Evolutionary conservation across 1,140 invertebrate species (phyloP).

Genomic region (Lasaia peninsularis): DNA sequence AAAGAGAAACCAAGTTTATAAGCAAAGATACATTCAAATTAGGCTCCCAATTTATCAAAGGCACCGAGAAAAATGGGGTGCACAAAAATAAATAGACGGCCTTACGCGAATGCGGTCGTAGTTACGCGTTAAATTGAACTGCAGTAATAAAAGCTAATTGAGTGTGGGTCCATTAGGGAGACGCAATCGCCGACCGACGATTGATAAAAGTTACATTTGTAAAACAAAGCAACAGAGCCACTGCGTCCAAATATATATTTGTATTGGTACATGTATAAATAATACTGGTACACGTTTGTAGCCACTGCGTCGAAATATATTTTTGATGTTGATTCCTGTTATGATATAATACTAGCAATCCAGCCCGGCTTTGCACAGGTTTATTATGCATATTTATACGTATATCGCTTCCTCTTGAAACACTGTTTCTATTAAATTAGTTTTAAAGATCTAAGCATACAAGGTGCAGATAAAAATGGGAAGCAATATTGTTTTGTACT

Average conservation of each 20-base stretch:
- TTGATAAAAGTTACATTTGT: constrained; percentile 37
- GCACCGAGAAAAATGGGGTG: constrained; percentile 21
- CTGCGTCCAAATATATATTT: too few relatives aligned
- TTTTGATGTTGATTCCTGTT: too few relatives aligned
- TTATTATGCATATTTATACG: too few relatives aligned
- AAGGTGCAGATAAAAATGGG: too few relatives aligned
- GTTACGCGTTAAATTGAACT: constrained; percentile 69
- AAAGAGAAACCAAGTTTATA: neutral
- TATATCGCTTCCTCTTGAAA: too few relatives aligned
- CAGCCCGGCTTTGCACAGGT: too few relatives aligned
- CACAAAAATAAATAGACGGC: constrained; percentile 62
- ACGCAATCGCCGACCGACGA: constrained; percentile 46
- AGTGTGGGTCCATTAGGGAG: constrained; percentile 64
- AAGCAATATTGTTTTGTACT: too few relatives aligned
- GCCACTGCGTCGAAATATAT: too few relatives aligned
- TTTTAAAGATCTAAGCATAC: too few relatives aligned
- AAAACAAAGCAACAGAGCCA: neutral
- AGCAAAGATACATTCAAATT: constrained; percentile 18
- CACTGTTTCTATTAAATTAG: too few relatives aligned
- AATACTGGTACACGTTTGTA: too few relatives aligned
- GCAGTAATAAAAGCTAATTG: constrained; percentile 67
- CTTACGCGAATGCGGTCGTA: constrained; percentile 45
- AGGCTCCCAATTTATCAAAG: constrained; percentile 27
- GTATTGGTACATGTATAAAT: neutral
- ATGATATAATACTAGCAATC: too few relatives aligned